phyloP scores from a whole-genome alignment of 2,113 vertebrate genomes.

The Illadopsis cleaveri region DNA sequence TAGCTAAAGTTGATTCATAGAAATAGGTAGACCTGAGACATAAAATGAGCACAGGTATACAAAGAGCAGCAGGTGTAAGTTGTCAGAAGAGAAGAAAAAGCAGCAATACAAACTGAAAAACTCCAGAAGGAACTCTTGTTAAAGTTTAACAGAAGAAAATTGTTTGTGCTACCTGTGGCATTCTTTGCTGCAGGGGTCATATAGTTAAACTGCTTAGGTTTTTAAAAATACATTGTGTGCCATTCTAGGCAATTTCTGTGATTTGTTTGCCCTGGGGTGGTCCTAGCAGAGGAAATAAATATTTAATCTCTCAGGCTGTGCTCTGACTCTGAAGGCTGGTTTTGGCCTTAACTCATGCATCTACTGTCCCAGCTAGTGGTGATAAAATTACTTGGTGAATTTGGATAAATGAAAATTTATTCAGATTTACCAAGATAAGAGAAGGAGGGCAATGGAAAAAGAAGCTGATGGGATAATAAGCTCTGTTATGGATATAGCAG shows the following conservation, averaged over 20 bases:
- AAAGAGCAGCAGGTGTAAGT: not conserved
- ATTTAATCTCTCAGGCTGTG: not conserved
- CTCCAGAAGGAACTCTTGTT: not conserved
- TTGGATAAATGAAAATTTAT: not conserved
- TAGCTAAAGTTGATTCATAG: not conserved
- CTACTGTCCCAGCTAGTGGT: not conserved
- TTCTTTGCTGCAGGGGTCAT: not conserved
- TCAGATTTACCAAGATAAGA: not conserved
- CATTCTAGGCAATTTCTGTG: not conserved
- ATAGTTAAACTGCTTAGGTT: not conserved
- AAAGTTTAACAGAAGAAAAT: not conserved
- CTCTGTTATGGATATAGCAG: not conserved
- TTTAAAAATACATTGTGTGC: not conserved
- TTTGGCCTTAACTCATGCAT: not conserved
- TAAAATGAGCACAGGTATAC: not conserved
- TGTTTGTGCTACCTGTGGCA: not conserved
- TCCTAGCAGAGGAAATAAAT: not conserved
- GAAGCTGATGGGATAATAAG: not conserved
- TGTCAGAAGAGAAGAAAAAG: not conserved
- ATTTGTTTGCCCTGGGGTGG: not conserved
- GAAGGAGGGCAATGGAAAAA: not conserved
- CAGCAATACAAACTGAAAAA: not conserved
- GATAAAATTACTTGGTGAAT: not conserved
- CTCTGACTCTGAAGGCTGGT: not conserved
- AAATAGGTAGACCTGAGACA: rapidly evolving